phyloP scores from a whole-genome alignment of 1,140 invertebrate genomes.

The Centruroides sculpturatus region DNA sequence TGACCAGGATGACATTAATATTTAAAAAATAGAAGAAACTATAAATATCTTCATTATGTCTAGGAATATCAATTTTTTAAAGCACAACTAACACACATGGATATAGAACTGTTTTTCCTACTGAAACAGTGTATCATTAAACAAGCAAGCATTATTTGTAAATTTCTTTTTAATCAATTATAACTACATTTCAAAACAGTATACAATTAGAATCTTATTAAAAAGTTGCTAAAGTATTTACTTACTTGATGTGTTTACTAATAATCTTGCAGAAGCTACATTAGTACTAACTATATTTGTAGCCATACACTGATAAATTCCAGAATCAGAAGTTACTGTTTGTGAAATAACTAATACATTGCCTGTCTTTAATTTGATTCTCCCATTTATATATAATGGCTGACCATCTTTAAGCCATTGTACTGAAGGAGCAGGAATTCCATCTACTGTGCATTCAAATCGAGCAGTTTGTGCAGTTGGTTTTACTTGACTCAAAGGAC shows the following conservation, averaged over 20 bases:
- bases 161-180: not conserved
- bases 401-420: constrained; percentile 47
- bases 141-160: too few species aligned
- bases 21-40: too few species aligned
- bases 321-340: constrained; percentile 47
- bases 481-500: constrained; percentile 27
- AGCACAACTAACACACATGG: too few species aligned
- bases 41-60: too few species aligned
- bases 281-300: constrained; percentile 46
- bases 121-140: too few species aligned
- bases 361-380: constrained; percentile 36
- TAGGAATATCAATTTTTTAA: too few species aligned
- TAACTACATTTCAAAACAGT: not conserved
- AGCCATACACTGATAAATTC: constrained; percentile 60
- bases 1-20: too few species aligned
- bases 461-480: constrained; percentile 49
- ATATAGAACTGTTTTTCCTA: too few species aligned
- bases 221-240: not conserved
- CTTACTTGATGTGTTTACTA: constrained; percentile 13
- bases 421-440: constrained; percentile 43
- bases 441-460: constrained; percentile 51
- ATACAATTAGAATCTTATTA: not conserved
- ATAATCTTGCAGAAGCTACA: constrained; percentile 40
- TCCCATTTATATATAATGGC: constrained; percentile 25
- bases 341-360: constrained; percentile 45